Evolutionary conservation across 1,140 invertebrate species (phyloP), one percentile per base, ranked within the genome.

Genomic region (Streblospio benedicti): DNA sequence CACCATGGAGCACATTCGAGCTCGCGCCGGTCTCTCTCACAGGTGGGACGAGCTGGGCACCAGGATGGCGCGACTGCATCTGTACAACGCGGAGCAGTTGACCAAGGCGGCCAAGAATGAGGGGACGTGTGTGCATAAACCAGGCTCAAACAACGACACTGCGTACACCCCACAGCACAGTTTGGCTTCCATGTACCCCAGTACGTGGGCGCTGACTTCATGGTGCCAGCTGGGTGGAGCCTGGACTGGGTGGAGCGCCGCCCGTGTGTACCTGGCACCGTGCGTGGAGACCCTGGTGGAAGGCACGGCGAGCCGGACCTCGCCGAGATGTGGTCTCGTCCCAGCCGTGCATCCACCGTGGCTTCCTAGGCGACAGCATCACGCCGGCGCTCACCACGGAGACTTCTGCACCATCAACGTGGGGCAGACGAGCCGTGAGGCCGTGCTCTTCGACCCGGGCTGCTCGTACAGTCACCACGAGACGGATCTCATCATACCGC

Each of bases 341-440:
- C n/a, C 44, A 47, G 44, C 44, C 27, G 4, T 4, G 18, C 4
- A 9, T 47, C 4, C 44, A 47, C 27, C 44, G 44, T 9, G 5
- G 18, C 9, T 47, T 47, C 27, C n/a, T 20, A 9, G 44, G 44
- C 18, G 6, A 20, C 27, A 27, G 27, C 5, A 9, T 47, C n/a
- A 47, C 18, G 44, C 44, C 44, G 18, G 18, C 44, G 18, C 44
- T 47, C 5, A 20, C 4, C 44, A 47, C 18, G 44, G 44, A 47
- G 44, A 47, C 18, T 47, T 47, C 44, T 47, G 44, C n/a, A 6
- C 44, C 5, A 47, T 47, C 44, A 47, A 47, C 18, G 44, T 47
- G 18, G 44, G 44, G 9, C 44, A 47, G 44, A n/a, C 27, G n/a
- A 47, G 27, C 18, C 9, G 27, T 5, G 18, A 47, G 9, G 18